Evolutionary conservation across 2,113 vertebrate genomes (phyloP).

Genomic region (Motacilla alba): DNA sequence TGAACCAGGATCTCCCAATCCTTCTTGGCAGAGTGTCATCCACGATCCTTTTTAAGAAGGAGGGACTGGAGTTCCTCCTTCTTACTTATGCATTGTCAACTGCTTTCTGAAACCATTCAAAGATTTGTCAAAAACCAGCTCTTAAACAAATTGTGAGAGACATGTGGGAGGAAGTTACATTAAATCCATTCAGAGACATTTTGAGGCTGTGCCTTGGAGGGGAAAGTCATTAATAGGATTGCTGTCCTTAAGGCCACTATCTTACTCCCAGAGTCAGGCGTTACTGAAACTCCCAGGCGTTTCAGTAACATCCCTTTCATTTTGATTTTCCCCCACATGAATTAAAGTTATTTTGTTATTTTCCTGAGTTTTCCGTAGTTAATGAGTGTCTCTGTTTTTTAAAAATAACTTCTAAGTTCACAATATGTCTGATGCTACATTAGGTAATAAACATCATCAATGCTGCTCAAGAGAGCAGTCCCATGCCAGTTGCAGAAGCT

Average conservation of each 20-base stretch:
- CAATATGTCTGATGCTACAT: background rate
- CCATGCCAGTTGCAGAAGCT: conserved; percentile 90
- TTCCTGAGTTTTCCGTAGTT: background rate
- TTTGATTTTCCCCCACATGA: background rate
- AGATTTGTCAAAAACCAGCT: background rate
- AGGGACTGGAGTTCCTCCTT: background rate
- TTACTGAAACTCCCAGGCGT: too few species aligned
- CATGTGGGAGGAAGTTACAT: background rate
- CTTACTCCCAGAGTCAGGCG: background rate
- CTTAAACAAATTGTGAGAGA: background rate
- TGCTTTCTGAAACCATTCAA: background rate
- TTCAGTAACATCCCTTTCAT: background rate
- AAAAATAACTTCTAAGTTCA: background rate
- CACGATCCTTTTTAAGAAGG: background rate
- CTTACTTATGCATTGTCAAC: background rate
- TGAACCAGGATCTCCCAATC: background rate
- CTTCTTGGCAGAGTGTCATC: background rate
- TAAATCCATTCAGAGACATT: background rate
- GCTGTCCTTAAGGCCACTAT: background rate
- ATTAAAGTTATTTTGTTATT: background rate
- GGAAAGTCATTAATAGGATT: background rate
- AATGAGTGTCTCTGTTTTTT: background rate
- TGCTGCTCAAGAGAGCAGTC: conserved; percentile 93
- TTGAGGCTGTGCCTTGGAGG: background rate
- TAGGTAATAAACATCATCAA: conserved; percentile 98